Evolutionary conservation across 2,797 vertebrate genomes (phyloP), one percentile per base, ranked within the genome.

Genomic region (Malacoctenus gilli): DNA sequence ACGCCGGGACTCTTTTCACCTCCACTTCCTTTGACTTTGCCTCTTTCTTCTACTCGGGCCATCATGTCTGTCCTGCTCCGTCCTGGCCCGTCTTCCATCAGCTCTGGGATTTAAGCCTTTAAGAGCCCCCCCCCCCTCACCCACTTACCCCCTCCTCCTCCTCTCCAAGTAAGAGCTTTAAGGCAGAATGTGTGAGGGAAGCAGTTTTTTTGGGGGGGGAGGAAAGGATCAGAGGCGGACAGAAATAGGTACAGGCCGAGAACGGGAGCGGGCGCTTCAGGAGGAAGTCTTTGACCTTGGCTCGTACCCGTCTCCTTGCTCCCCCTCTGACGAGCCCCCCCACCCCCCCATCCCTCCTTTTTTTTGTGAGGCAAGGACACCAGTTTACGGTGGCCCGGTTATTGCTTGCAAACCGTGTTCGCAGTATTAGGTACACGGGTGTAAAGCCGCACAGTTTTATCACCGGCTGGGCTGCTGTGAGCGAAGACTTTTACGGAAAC

Each of bases 81-180:
- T 67, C 58, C 68, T 74, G 77, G 72, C 85, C 72, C 43, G 2
- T 52, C 63, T 77, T 80, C 85, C 83, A 75, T 82, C 85, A 79
- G 69, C 76, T 51, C 64, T 36, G 60, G 49, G 74, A 60, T 84
- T 77, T 88, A 84, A 89, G 84, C 80, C 82, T 79, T 82, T 83
- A 79, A 83, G 79, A 84, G 76, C 75, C 66, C 85, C 83, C 81
- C 66, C 60, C 55, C 78, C 72, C 78, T 66, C 72, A 82, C 60
- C 55, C 78, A 70, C 78, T 66, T 71, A 82, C 75, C 66, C 85
- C 83, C 81, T 68, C 60, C 55, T 77, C 72, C 78, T 66, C 72
- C n/a, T n/a, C n/a, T n/a, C n/a, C n/a, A n/a, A 82, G 68, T 82
- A 76, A 83, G 79, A 87, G 87, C 84, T 89, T 89, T 85, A 85